Evolutionary conservation across 1,140 invertebrate species (phyloP), one percentile per base, ranked within the genome.

Genomic region (Ceratina japonica): DNA sequence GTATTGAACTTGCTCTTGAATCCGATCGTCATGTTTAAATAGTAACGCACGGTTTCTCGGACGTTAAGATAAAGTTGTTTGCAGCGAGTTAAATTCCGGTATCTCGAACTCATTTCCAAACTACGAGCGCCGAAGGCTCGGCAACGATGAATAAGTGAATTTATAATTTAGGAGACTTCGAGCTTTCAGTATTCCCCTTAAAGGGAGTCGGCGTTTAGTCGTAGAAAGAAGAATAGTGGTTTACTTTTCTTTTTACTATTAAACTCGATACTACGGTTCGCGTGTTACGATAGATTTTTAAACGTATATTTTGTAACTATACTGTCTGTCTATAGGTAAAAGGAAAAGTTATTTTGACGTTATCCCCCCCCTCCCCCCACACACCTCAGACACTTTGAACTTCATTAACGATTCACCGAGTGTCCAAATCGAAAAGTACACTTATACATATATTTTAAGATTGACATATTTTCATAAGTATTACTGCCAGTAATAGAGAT

Each of bases 1-100:
- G 93, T 96, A 74, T 89, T 97, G 12, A 96, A 97, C 92, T 95
- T 96, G 84, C 80, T 96, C 73, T 93, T 96, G 49, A 96, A 96
- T 93, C 96, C 96, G 12, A 91, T 97, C 56, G 93, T 96, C 80
- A 94, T 95, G 85, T 96, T 96, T 87, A 96, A 96, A 90, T 96
- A 91, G 89, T 76, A 44, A 54, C 49, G 10, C 44, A 49, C 1
- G 44, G 49, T 52, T 13, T 51, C 20, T 3, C 8, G 15, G 51
- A 16, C 16, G 15, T 69, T 52, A 12, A 31, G 66, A 62, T 62
- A 69, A 37, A 77, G 12, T 20, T 44, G 37, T 71, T 70, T 63
- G 1, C 49, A 49, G 18, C 10, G 58, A 62, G 58, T 66, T 58
- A 49, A 65, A 24, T 16, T 22, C 51, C 44, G 20, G 37, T 71